Percentiles rank a stretch among this genome's conserved stretches.
phyloP scores from a whole-genome alignment of 2,797 vertebrate genomes.

The Craterocephalus amniculus region DNA sequence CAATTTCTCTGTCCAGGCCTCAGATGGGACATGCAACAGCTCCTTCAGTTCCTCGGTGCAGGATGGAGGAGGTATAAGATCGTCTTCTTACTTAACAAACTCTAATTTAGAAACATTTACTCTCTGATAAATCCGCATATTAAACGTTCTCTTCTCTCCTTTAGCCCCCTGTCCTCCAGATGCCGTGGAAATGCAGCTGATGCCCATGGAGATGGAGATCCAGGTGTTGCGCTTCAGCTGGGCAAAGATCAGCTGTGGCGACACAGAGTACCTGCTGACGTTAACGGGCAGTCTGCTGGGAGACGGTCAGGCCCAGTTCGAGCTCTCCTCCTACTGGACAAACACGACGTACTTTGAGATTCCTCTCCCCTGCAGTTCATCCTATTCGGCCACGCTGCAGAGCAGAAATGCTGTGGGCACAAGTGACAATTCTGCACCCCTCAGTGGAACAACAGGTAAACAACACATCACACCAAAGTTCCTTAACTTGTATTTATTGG shows the following conservation, averaged over 20 bases:
- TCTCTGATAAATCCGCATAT: background rate
- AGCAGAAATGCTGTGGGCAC: constrained; percentile 72
- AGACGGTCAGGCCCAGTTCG: constrained; percentile 61
- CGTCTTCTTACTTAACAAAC: background rate
- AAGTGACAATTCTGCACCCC: constrained; percentile 62
- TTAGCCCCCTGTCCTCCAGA: constrained; percentile 82
- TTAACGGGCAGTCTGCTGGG: constrained; percentile 74
- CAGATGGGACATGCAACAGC: constrained; percentile 79
- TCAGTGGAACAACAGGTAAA: constrained; percentile 79
- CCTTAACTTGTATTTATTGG: background rate
- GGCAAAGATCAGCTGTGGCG: constrained; percentile 64
- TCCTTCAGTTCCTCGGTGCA: constrained; percentile 66
- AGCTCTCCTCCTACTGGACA: constrained; percentile 83
- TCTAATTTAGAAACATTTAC: background rate
- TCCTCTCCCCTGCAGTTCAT: constrained; percentile 81
- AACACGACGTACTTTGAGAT: constrained; percentile 74
- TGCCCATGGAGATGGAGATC: constrained; percentile 51
- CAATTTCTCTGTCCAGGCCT: constrained; percentile 81
- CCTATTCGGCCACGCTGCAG: constrained; percentile 73
- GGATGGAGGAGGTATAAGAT: constrained; percentile 76
- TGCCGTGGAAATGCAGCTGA: constrained; percentile 51
- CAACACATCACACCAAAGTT: background rate
- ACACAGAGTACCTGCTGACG: constrained; percentile 70
- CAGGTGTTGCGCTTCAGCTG: constrained; percentile 77
- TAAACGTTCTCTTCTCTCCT: background rate